Percentiles rank a stretch among this genome's conserved stretches.
Conservation (phyloP, 2,797 vertebrate species). For the Enteromius treurensis region DNA sequence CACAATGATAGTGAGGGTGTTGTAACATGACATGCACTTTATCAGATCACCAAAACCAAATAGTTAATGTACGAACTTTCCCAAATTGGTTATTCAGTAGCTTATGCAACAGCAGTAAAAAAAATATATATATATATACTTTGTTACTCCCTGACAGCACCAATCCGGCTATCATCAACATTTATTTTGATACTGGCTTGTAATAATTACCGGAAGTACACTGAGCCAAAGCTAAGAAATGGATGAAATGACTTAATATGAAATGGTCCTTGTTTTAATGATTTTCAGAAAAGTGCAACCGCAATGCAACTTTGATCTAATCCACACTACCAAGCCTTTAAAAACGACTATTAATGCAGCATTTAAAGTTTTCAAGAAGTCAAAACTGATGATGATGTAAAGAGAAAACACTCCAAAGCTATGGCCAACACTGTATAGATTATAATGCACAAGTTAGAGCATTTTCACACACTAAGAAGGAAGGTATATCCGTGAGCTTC, state of each 20-base stretch:
- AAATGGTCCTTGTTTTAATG: not conserved
- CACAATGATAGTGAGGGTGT: conserved; percentile 46
- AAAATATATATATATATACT: not conserved
- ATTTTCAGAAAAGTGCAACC: not conserved
- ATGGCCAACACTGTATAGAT: not conserved
- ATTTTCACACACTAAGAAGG: not conserved
- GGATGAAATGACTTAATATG: conserved; percentile 2
- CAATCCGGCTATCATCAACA: not conserved
- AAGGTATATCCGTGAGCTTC: not conserved
- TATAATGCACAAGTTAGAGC: conserved; percentile 7
- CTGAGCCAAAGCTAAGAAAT: not conserved
- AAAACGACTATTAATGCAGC: conserved; percentile 3
- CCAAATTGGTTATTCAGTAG: conserved; percentile 18
- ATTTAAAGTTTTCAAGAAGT: not conserved
- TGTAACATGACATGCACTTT: conserved; percentile 34
- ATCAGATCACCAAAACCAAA: conserved; percentile 26
- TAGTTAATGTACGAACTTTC: not conserved
- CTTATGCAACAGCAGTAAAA: not conserved
- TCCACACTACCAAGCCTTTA: not conserved
- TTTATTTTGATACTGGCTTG: not conserved
- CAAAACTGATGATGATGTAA: not conserved
- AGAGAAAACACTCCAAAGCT: not conserved
- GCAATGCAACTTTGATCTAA: conserved; percentile 12
- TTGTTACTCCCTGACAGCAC: conserved; percentile 1
- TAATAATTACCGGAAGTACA: conserved; percentile 3